Percentiles rank a stretch among this genome's conserved stretches.
phyloP scores from a whole-genome alignment of 2,888 invertebrate species.

The Volucella bombylans region DNA sequence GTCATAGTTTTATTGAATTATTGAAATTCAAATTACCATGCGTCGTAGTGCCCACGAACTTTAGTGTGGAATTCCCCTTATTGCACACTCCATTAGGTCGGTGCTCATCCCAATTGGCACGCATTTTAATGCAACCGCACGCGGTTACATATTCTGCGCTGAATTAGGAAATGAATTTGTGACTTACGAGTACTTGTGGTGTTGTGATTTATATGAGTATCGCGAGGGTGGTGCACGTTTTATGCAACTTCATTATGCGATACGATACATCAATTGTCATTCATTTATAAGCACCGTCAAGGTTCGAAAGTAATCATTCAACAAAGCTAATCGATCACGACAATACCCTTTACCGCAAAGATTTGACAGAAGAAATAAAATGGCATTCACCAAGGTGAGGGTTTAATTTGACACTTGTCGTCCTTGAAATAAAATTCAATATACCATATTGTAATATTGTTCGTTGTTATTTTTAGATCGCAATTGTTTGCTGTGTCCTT shows the following conservation, averaged over 20 bases:
- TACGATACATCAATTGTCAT: constrained; percentile 40
- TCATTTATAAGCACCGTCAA: constrained; percentile 68
- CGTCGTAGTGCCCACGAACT: neutral
- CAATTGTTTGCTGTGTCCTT: constrained; percentile 75
- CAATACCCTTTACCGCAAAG: constrained; percentile 15
- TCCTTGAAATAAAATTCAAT: neutral
- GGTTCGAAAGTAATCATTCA: constrained; percentile 67
- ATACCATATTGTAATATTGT: neutral
- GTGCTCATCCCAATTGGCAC: constrained; percentile 58
- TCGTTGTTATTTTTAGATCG: constrained; percentile 67
- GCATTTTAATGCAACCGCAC: constrained; percentile 64
- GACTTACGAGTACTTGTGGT: constrained; percentile 6
- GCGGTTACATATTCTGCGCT: constrained; percentile 55
- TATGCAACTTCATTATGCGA: constrained; percentile 54
- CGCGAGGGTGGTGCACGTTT: constrained; percentile 40
- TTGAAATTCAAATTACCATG: constrained; percentile 32
- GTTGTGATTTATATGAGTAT: constrained; percentile 1
- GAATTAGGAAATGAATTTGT: constrained; percentile 60
- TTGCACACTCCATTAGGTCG: constrained; percentile 27
- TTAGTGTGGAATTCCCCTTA: constrained; percentile 29
- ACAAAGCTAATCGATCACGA: constrained; percentile 59
- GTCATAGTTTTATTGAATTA: constrained; percentile 1
- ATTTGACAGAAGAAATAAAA: constrained; percentile 16
- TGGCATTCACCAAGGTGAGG: constrained; percentile 65
- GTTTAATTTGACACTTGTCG: neutral